phyloP scores from a whole-genome alignment of 2,797 vertebrate species.

The Apogon talboti region DNA sequence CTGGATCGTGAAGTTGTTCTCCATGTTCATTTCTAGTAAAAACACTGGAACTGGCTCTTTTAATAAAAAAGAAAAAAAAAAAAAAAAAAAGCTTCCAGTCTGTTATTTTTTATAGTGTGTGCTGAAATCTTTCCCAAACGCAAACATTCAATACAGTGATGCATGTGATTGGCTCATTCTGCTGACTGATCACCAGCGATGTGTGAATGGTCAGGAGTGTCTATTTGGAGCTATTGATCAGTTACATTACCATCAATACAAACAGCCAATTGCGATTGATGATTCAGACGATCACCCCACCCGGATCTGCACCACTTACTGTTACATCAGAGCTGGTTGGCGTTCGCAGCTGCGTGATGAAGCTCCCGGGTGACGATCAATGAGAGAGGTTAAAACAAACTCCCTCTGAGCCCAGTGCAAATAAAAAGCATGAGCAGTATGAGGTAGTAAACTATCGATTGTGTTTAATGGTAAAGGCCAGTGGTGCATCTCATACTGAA shows the following conservation, averaged over 20 bases:
- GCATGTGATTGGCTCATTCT: slow-evolving; percentile 24
- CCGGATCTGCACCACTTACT: slow-evolving; percentile 58
- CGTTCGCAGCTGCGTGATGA: slow-evolving; percentile 59
- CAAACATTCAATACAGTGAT: slow-evolving; percentile 19
- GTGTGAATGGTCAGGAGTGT: slow-evolving; percentile 56
- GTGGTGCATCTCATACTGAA: background rate
- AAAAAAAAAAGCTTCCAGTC: slow-evolving; percentile 15
- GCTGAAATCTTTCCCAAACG: slow-evolving; percentile 11
- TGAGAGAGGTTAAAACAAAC: slow-evolving; percentile 61
- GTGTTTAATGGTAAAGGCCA: background rate
- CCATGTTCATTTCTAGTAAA: slow-evolving; percentile 72
- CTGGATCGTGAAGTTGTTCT: slow-evolving; percentile 75
- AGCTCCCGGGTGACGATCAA: slow-evolving; percentile 65
- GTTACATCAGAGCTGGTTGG: slow-evolving; percentile 75
- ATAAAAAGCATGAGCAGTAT: slow-evolving; percentile 23
- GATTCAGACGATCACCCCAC: slow-evolving; percentile 69
- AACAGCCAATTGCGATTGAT: slow-evolving; percentile 74
- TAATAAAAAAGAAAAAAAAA: slow-evolving; percentile 69
- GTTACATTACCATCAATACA: slow-evolving; percentile 70
- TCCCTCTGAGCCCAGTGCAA: slow-evolving; percentile 48
- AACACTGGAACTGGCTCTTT: slow-evolving; percentile 79
- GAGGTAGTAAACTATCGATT: slow-evolving; percentile 4
- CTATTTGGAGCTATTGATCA: slow-evolving; percentile 79
- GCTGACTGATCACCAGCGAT: slow-evolving; percentile 27
- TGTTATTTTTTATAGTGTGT: slow-evolving; percentile 9